Percentiles rank a stretch among this genome's conserved stretches.
These are phyloP conservation scores for Oeneis ivallda DNA, from an alignment of 2,888 invertebrate genomes.

Conservation along the genomic window DNA sequence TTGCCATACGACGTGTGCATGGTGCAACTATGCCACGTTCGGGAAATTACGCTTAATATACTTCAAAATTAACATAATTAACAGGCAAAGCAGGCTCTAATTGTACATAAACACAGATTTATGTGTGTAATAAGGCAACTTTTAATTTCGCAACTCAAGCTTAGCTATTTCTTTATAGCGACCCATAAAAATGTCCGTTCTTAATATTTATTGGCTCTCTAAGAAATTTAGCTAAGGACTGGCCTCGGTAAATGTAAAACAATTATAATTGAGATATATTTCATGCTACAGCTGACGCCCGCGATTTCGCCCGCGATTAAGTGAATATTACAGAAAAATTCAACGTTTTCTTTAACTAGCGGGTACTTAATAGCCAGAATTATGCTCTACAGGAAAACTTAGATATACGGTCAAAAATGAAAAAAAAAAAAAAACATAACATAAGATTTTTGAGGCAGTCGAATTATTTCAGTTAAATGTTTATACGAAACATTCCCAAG, in stretches of 20 bases:
- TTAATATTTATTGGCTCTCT: slow-evolving; percentile 57
- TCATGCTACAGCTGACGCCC: background rate
- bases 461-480: no score
- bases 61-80: slow-evolving; percentile 18
- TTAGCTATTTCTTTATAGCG: slow-evolving; percentile 60
- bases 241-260: slow-evolving; percentile 7
- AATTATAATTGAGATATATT: background rate
- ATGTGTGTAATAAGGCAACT: slow-evolving; percentile 67
- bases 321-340: no score
- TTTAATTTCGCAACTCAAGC: slow-evolving; percentile 68
- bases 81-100: slow-evolving; percentile 24
- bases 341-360: no score
- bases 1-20: no score
- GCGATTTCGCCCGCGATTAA: no score
- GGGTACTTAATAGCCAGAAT: no score
- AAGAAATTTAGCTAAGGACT: slow-evolving; percentile 31
- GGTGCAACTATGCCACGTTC: background rate
- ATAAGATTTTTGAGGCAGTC: no score
- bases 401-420: no score
- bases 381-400: no score
- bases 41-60: background rate
- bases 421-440: no score
- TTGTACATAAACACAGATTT: slow-evolving; percentile 54
- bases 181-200: slow-evolving; percentile 63
- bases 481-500: no score